These are phyloP conservation scores for Notothenia rossii DNA, from an alignment of 2,113 vertebrate species.

Conservation along the genomic window DNA sequence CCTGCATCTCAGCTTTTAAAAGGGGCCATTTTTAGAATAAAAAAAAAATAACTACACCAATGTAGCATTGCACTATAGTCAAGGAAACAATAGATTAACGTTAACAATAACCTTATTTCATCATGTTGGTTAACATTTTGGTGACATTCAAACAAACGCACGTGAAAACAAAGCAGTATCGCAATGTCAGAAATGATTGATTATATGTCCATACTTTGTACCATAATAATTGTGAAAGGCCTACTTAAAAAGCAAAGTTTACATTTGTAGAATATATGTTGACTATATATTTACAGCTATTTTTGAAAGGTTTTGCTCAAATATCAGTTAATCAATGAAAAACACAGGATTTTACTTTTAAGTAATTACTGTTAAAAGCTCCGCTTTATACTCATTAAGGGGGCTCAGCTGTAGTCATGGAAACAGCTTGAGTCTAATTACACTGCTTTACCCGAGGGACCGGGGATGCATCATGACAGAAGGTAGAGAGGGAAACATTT, in stretches of 20 bases:
- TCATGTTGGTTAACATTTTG: too few species aligned
- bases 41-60: neutral
- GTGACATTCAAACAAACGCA: too few species aligned
- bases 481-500: neutral
- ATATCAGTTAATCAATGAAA: neutral
- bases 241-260: too few species aligned
- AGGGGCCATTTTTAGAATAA: neutral
- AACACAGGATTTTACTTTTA: too few species aligned
- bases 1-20: neutral
- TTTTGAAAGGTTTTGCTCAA: too few species aligned
- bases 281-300: too few species aligned
- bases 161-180: too few species aligned
- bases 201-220: too few species aligned
- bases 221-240: too few species aligned
- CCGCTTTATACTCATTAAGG: neutral
- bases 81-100: neutral
- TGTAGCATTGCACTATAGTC: neutral
- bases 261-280: too few species aligned
- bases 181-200: too few species aligned
- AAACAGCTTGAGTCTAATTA: constrained; percentile 62
- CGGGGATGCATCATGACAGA: neutral
- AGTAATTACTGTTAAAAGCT: constrained; percentile 1
- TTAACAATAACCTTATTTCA: neutral
- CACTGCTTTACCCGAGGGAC: constrained; percentile 14
- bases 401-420: constrained; percentile 50